These are phyloP conservation scores for Acromyrmex heyeri DNA, from an alignment of 1,140 invertebrate genomes.

Conservation along the genomic window DNA sequence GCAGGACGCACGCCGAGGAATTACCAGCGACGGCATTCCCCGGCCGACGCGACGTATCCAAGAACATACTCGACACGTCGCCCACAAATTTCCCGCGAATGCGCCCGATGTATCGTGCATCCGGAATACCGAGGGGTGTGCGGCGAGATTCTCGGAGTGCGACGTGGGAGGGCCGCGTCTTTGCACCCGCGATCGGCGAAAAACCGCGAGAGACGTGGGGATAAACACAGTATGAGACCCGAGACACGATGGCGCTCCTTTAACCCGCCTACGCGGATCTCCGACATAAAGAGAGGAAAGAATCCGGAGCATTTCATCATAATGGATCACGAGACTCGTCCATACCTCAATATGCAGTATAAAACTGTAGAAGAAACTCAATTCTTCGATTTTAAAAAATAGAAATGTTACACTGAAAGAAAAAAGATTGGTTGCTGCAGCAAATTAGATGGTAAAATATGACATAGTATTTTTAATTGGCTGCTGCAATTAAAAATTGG, in stretches of 20 bases:
- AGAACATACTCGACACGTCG: conserved; percentile 58
- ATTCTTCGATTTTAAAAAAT: background rate
- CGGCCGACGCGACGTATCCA: conserved; percentile 37
- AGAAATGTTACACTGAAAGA: background rate
- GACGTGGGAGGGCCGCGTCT: background rate
- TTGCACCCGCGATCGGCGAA: conserved; percentile 33
- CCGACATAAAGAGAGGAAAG: background rate
- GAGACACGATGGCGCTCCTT: conserved; percentile 37
- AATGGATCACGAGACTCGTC: conserved; percentile 1
- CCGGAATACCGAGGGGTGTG: conserved; percentile 48
- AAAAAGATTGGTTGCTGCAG: too few relatives aligned
- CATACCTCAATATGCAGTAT: background rate
- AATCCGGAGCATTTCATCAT: conserved; percentile 6
- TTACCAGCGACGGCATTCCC: conserved; percentile 51
- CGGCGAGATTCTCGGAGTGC: conserved; percentile 41
- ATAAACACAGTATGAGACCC: conserved; percentile 9
- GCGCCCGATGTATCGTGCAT: conserved; percentile 52
- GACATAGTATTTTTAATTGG: too few relatives aligned
- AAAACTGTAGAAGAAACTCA: background rate
- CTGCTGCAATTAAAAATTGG: too few relatives aligned
- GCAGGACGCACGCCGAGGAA: conserved; percentile 6
- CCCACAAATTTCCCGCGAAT: conserved; percentile 65
- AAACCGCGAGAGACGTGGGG: conserved; percentile 14
- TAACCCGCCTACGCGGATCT: conserved; percentile 1
- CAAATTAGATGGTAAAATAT: too few relatives aligned